Evolutionary conservation across 2,888 invertebrate genomes (phyloP), one percentile per base, ranked within the genome.

Genomic region (Microchrysa polita): DNA sequence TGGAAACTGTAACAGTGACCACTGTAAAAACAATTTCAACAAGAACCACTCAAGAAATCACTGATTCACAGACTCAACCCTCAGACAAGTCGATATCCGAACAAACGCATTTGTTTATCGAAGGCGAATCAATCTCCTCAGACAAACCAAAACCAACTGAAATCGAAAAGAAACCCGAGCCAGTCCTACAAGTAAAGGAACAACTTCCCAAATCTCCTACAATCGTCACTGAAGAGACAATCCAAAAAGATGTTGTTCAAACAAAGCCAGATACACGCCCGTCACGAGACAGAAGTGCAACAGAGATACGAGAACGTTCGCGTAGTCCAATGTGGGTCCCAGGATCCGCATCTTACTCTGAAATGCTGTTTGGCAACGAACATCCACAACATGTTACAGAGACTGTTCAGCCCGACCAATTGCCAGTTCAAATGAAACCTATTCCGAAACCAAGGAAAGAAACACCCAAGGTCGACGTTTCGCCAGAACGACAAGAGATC

Each of bases 311-410:
- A 60, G 82, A 83, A 16, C 86, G 91, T 77, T 91, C 91, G 0
- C 88, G 88, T 57, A 91, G 91, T 82, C 92, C 92, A n/a, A 89
- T 91, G 81, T 93, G 93, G 93, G 82, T 87, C 57, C 91, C 90
- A 2, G 92, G 92, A 40, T 90, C 90, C 23, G 89, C 92, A 63
- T 90, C 93, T 60, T 94, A 94, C 83, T 93, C 94, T 63, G 93
- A 93, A 84, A 91, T 94, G 77, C 87, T 94, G 75, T 88, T 90
- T 78, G 93, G 93, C 7, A 82, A 86, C 80, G 83, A 84, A 77
- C 22, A 48, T 48, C 27, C 27, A 34, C 18, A 16, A 2, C 53
- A n/a, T 16, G 53, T 5, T 5, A 2, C 53, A 16, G 16, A n/a
- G 9, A 2, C 4, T 18, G 5, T 5, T 2, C 4, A 53, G n/a